These are phyloP conservation scores for Lymantria monacha DNA, from an alignment of 2,888 invertebrate species.

Conservation along the genomic window DNA sequence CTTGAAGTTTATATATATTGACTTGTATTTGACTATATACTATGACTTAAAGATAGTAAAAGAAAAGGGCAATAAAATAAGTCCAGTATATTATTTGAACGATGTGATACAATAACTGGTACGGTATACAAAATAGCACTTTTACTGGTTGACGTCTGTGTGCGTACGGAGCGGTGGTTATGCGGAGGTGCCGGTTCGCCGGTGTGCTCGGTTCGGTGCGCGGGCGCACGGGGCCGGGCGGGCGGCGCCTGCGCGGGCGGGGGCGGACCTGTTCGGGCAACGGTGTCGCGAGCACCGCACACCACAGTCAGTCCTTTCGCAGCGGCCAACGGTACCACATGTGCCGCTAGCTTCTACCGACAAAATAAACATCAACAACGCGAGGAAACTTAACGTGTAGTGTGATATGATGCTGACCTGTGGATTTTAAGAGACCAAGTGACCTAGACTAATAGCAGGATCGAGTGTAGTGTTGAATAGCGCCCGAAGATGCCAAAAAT, in stretches of 20 bases:
- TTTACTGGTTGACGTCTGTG: slow-evolving; percentile 72
- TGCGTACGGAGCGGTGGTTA: slow-evolving; percentile 43
- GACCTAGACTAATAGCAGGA: slow-evolving; percentile 65
- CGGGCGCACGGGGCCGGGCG: slow-evolving; percentile 53
- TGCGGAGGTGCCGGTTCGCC: slow-evolving; percentile 39
- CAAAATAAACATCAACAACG: slow-evolving; percentile 71
- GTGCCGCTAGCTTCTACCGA: slow-evolving; percentile 74
- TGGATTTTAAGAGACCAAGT: slow-evolving; percentile 70
- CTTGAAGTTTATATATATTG: no score
- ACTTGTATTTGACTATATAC: no score
- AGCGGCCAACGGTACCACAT: slow-evolving; percentile 79
- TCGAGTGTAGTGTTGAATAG: slow-evolving; percentile 71
- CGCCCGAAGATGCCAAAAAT: slow-evolving; percentile 92
- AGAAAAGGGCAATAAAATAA: no score
- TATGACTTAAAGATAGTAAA: no score
- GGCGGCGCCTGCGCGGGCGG: slow-evolving; percentile 64
- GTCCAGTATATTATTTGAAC: slow-evolving; percentile 35
- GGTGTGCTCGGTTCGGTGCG: slow-evolving; percentile 36
- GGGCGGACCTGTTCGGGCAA: slow-evolving; percentile 79
- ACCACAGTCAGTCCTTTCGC: slow-evolving; percentile 76
- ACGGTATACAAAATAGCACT: slow-evolving; percentile 65
- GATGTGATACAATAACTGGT: slow-evolving; percentile 42
- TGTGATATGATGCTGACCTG: slow-evolving; percentile 76
- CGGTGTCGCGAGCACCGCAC: slow-evolving; percentile 78
- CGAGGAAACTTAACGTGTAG: slow-evolving; percentile 74